phyloP scores from a whole-genome alignment of 2,113 vertebrate genomes.

The Melospiza georgiana region DNA sequence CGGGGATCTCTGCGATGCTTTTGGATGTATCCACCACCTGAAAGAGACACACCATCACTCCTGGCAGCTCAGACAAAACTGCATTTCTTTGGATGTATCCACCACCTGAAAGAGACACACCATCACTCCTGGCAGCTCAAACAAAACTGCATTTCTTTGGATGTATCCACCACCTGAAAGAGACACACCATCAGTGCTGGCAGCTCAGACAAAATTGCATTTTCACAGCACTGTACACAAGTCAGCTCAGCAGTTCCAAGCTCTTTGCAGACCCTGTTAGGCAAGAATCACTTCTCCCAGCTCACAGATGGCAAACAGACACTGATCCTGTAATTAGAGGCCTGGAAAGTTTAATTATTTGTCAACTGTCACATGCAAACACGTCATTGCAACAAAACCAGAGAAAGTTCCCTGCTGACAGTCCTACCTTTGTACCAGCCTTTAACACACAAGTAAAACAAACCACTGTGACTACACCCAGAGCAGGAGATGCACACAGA shows the following conservation, averaged over 20 bases:
- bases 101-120: slow-evolving; percentile 79
- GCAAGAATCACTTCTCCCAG: neutral
- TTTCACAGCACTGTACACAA: neutral
- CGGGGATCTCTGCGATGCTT: slow-evolving; percentile 86
- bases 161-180: too few relatives aligned
- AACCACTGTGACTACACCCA: neutral
- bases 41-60: too few relatives aligned
- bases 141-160: too few relatives aligned
- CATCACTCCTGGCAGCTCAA: neutral
- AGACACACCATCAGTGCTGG: too few relatives aligned
- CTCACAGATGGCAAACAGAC: neutral
- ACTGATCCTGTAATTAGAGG: neutral
- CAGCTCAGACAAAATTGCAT: neutral
- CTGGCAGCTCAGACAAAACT: too few relatives aligned
- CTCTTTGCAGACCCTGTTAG: neutral
- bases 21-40: slow-evolving; percentile 69
- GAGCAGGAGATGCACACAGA: neutral
- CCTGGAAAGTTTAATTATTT: neutral
- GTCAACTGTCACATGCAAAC: neutral
- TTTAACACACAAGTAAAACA: neutral
- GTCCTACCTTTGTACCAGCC: neutral
- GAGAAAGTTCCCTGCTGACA: neutral
- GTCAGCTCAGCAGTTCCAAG: neutral
- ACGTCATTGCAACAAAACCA: neutral
- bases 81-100: too few relatives aligned